A percentile compares a stretch with the other conserved stretches of the same genome.
These are phyloP conservation scores for Micrasema longulum DNA, from an alignment of 1,140 invertebrate species.

Conservation along the genomic window DNA sequence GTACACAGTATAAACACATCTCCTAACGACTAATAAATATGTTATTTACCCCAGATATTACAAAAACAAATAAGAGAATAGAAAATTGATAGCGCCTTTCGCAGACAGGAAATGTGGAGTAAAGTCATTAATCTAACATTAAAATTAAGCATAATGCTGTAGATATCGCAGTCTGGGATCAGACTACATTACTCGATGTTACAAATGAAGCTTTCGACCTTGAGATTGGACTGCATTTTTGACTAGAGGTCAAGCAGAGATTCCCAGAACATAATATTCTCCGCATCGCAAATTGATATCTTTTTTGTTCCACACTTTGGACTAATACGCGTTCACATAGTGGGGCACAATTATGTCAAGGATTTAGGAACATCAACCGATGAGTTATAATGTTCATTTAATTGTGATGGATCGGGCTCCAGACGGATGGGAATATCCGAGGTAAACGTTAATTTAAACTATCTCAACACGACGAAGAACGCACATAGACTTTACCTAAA, in stretches of 20 bases:
- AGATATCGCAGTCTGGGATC: not conserved
- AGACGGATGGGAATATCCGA: not conserved
- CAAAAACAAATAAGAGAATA: too few species aligned
- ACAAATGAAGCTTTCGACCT: slow-evolving; percentile 22
- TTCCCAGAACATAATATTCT: slow-evolving; percentile 26
- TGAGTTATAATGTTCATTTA: slow-evolving; percentile 11
- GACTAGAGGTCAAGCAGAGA: slow-evolving; percentile 20
- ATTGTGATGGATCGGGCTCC: not conserved
- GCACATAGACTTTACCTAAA: slow-evolving; percentile 11
- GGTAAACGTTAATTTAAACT: not conserved
- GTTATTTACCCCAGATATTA: not conserved
- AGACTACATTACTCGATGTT: slow-evolving; percentile 14
- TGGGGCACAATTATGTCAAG: not conserved
- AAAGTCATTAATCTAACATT: too few species aligned
- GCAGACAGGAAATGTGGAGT: too few species aligned
- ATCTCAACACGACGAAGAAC: not conserved
- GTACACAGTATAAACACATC: not conserved
- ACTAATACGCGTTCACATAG: not conserved
- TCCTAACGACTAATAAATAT: not conserved
- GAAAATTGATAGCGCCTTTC: too few species aligned
- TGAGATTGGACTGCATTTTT: slow-evolving; percentile 2
- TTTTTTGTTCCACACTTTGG: slow-evolving; percentile 1
- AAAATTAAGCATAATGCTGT: not conserved
- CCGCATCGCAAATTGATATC: slow-evolving; percentile 20
- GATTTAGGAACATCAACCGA: slow-evolving; percentile 3